These are phyloP conservation scores for Embiotoca jacksoni DNA, from an alignment of 2,113 vertebrate genomes.

Conservation along the genomic window DNA sequence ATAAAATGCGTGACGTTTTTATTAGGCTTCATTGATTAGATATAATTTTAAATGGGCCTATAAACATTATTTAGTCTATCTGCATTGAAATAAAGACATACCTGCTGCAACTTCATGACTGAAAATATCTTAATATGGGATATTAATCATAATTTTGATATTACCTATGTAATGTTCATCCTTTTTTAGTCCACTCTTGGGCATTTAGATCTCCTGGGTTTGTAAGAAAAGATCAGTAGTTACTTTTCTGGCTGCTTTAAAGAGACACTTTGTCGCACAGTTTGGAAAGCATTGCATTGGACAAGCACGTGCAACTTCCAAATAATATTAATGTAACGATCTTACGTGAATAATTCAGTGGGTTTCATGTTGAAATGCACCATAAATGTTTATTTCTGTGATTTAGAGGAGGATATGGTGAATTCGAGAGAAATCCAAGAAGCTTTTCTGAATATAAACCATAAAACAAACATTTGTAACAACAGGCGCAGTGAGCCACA, in stretches of 20 bases:
- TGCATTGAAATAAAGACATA: neutral
- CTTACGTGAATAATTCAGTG: neutral
- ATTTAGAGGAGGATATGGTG: neutral
- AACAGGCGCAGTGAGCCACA: slow-evolving; percentile 6
- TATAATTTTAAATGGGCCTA: neutral
- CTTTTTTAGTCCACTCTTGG: neutral
- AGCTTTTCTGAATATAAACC: slow-evolving; percentile 9
- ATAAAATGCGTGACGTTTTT: neutral
- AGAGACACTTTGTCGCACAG: neutral
- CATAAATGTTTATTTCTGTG: neutral
- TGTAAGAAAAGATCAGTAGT: neutral
- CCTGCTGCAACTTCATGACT: slow-evolving; percentile 9
- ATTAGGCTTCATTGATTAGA: neutral
- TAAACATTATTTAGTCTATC: neutral
- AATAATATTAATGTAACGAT: slow-evolving; percentile 2
- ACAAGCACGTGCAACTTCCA: slow-evolving; percentile 9
- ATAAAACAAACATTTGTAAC: slow-evolving; percentile 17
- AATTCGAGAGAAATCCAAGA: neutral
- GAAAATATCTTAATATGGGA: neutral
- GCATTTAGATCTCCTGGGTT: neutral
- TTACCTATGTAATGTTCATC: neutral
- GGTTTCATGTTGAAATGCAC: neutral
- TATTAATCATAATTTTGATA: neutral
- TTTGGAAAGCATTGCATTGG: neutral
- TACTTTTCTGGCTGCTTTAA: slow-evolving; percentile 2